Evolutionary conservation across 2,113 vertebrate species (phyloP).

Genomic region (Oncorhynchus kisutch): DNA sequence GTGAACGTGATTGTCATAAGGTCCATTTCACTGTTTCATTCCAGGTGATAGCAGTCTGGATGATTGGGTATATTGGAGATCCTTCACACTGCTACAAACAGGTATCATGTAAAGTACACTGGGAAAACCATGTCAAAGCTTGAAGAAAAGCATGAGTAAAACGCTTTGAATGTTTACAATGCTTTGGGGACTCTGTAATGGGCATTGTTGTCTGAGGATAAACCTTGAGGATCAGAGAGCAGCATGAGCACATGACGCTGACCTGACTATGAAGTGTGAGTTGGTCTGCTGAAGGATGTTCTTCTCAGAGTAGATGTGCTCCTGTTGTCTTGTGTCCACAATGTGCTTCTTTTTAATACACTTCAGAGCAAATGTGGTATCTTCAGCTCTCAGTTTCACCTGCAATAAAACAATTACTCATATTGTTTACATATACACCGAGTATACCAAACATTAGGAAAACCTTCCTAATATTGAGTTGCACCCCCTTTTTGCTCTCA

Average conservation of each 20-base stretch:
- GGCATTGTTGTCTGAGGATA: no score
- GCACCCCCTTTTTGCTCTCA: no score
- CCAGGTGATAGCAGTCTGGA: no score
- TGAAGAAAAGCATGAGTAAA: not conserved
- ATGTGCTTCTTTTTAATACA: conserved; percentile 91
- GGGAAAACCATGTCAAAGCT: not conserved
- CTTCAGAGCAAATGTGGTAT: conserved; percentile 87
- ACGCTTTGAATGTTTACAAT: not conserved
- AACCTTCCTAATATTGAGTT: no score
- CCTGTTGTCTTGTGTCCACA: conserved; percentile 90
- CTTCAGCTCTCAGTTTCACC: conserved; percentile 91
- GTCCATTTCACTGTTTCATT: not conserved
- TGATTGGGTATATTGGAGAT: not conserved
- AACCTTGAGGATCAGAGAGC: not conserved
- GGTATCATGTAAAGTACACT: not conserved
- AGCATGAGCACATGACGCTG: conserved; percentile 30
- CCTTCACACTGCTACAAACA: not conserved
- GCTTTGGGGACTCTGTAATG: not conserved
- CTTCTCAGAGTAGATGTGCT: conserved; percentile 92
- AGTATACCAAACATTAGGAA: no score
- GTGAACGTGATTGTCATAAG: not conserved
- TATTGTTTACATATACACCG: not conserved
- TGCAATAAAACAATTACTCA: conserved; percentile 40
- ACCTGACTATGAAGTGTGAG: conserved; percentile 87
- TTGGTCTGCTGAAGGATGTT: conserved; percentile 84